phyloP scores from a whole-genome alignment of 2,113 vertebrate genomes.

The Crocuta crocuta region DNA sequence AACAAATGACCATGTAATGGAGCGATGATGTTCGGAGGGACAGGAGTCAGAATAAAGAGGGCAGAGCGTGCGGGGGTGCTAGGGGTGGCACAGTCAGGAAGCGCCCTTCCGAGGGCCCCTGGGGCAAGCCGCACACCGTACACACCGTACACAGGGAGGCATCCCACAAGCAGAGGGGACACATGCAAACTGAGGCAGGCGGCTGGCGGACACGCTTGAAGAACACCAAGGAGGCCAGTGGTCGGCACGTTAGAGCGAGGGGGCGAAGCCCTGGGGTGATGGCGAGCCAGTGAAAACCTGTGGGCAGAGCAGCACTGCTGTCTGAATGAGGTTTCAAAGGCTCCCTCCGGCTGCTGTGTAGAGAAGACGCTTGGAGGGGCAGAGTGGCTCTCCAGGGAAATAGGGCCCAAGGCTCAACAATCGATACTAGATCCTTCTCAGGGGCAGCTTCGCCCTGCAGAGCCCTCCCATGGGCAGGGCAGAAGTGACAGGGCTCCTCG shows the following conservation, averaged over 20 bases:
- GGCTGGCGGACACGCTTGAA: neutral
- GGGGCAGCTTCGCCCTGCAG: rapidly evolving
- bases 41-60: neutral
- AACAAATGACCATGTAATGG: rapidly evolving
- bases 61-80: neutral
- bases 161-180: neutral
- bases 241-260: rapidly evolving
- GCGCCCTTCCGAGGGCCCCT: neutral
- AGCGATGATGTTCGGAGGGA: neutral
- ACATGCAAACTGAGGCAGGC: neutral
- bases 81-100: rapidly evolving
- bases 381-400: neutral
- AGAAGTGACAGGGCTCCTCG: neutral
- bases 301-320: neutral
- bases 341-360: neutral
- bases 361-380: neutral
- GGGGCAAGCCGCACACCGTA: neutral
- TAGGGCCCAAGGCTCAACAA: neutral
- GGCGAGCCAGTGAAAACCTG: neutral
- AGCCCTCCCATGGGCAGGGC: rapidly evolving
- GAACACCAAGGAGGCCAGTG: neutral
- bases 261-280: rapidly evolving
- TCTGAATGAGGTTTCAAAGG: neutral
- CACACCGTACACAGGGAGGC: rapidly evolving
- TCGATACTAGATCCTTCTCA: rapidly evolving